phyloP scores from a whole-genome alignment of 2,113 vertebrate genomes.

The Megaleporinus macrocephalus region DNA sequence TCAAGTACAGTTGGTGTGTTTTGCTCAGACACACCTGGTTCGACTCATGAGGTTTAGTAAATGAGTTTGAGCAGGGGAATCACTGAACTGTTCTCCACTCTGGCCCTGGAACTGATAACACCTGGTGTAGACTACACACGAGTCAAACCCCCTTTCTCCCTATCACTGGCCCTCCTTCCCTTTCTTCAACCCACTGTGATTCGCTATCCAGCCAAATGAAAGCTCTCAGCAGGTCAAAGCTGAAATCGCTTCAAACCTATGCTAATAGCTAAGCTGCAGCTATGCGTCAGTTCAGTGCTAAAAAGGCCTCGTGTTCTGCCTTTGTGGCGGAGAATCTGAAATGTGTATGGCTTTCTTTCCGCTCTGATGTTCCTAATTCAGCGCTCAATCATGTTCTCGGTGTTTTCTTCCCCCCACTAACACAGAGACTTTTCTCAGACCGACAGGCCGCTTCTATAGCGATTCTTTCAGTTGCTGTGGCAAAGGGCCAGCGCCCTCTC shows the following conservation, averaged over 20 bases:
- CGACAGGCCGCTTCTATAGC: conserved; percentile 69
- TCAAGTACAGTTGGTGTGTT: not conserved
- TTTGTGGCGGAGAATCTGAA: conserved; percentile 1
- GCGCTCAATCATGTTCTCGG: conserved; percentile 15
- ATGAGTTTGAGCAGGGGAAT: not conserved
- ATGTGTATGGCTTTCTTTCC: conserved; percentile 8
- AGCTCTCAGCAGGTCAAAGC: not conserved
- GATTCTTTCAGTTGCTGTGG: conserved; percentile 64
- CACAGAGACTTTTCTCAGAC: conserved; percentile 56
- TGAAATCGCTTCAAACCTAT: not conserved
- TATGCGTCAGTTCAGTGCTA: not conserved
- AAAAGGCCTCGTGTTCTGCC: conserved; percentile 4
- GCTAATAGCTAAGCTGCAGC: not conserved
- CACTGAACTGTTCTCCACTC: not conserved
- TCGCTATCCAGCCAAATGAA: conserved; percentile 1
- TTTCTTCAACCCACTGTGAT: not conserved
- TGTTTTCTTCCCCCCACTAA: conserved; percentile 7
- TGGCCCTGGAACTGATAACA: not conserved
- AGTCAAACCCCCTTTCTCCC: not conserved
- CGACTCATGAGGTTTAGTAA: not conserved
- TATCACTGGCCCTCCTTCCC: not conserved
- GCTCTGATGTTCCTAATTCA: conserved; percentile 15
- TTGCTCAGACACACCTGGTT: not conserved
- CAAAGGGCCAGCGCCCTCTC: conserved; percentile 50
- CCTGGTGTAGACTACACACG: not conserved